Base-by-base conservation (phyloP, 23 tunicate species). In the Halocynthia roretzi region DNA sequence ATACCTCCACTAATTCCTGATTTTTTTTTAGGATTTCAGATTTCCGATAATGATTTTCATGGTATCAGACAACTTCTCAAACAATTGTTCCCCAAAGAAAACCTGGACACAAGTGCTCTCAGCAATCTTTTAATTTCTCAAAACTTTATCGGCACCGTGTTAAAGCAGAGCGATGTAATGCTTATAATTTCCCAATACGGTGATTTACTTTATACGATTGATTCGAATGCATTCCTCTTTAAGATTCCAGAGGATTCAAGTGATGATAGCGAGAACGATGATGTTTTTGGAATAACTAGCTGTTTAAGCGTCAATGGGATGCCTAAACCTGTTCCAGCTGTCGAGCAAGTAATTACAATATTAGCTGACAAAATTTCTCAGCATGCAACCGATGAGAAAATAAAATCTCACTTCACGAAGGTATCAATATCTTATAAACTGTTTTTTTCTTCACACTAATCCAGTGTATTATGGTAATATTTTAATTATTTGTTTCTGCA, bases 131-230 rank as follows among this genome's bases (percentile, higher is more conserved):
- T 90, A 19, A 85, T 85, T 51, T 10, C 53, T 74, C 90, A 90
- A 55, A 90, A 90, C 71, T 81, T 85, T 57, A 75, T 90, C 48
- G 97, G 97, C 54, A 90, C 86, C 10, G 80, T 90, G 17, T 53
- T 90, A 50, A 90, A 90, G 62, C 90, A 85, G 58, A 23, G 80
- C 53, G 85, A 83, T 67, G 95, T 88, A 75, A 55, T 7, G 57
- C 17, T 58, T 6, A 2, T 55, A 14, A 12, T 52, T 8, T 31
- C 4, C 4, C 44, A 31, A 31, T 31, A 31, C 44, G 1, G 44
- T 4, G 44, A 31, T 31, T 31, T 1, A 31, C 44, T 31, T 31
- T 31, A 31, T 31, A 31, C 2, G 44, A 31, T 31, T 31, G 44
- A 31, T 31, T 31, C 44, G 44, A 31, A 31, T 31, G 4, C 44